Base-by-base conservation (phyloP, 1,140 invertebrate genomes). In the Drosophila eugracilis region DNA sequence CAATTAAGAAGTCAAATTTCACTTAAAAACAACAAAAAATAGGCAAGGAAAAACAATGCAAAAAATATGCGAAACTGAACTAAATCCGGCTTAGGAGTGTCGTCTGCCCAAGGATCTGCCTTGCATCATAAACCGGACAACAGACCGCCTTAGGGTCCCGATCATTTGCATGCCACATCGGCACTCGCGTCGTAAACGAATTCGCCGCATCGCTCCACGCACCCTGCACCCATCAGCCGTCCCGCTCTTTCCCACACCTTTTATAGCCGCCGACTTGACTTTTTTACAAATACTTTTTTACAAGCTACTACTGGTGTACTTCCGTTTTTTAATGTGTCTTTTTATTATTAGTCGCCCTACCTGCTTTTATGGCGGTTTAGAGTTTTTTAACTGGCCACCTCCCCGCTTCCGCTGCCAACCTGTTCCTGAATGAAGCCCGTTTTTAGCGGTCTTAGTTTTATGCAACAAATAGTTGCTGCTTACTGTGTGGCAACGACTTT, bases 1-100 rank as follows among this genome's bases (percentile, higher is more conserved):
- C 78, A 89, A 88, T 88, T 88, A 88, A 88, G 84, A 88, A 88
- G 83, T 88, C 83, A 88, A 89, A 89, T 83, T 88, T 76, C 60
- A 34, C 74, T 62, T 72, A 81, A 81, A 81, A 77, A 71, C 57
- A 78, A 67, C 75, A 78, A 75, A 86, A 39, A 58, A 52, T 58
- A 28, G 36, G 45, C 30, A 28, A 50, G 21, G 45, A 36, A 84
- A 75, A 67, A 75, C 83, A 88, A 86, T 78, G 75, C 74, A 88
- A 89, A 88, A 89, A 88, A 88, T 83, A 62, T 78, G 58, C 74
- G 72, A 66, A 70, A 63, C 54, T 89, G 75, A 83, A 88, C 83
- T 89, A 89, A 88, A 88, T 88, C 84, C 83, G 83, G 66, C 42
- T 84, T 88, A 89, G 75, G 75, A 88, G 73, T 74, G 80, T 71